Percentiles rank a stretch among this genome's conserved stretches.
These are phyloP conservation scores for Brachionus asplanchnoidis DNA, from an alignment of 1,140 invertebrate genomes.

Conservation along the genomic window DNA sequence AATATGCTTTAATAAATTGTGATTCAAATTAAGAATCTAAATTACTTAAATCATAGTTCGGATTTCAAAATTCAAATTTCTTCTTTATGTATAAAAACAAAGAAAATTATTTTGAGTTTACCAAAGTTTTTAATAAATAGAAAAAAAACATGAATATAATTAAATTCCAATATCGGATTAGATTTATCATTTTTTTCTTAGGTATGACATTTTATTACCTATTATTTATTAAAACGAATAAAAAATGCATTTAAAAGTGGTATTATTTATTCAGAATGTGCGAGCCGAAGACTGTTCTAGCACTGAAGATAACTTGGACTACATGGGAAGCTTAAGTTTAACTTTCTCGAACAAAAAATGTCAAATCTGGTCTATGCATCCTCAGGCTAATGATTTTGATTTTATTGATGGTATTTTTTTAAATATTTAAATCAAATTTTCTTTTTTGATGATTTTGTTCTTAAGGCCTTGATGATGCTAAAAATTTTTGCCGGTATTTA, in stretches of 20 bases:
- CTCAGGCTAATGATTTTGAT: neutral
- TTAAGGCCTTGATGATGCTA: neutral
- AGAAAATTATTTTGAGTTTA: neutral
- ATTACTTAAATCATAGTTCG: neutral
- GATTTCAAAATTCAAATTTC: neutral
- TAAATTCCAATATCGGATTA: neutral
- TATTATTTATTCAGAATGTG: neutral
- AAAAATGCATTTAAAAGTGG: too few species aligned
- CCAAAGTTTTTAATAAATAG: neutral
- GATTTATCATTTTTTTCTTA: neutral
- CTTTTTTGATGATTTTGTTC: neutral
- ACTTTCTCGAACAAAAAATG: neutral
- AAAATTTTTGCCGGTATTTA: constrained; percentile 3
- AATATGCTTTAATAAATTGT: neutral
- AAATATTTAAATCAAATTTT: neutral
- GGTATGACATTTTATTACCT: neutral
- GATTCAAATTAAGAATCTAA: neutral
- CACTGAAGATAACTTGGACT: neutral
- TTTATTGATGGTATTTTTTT: constrained; percentile 1
- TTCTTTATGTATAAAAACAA: neutral
- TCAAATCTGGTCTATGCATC: neutral
- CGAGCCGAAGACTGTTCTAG: neutral
- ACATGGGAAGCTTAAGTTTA: constrained; percentile 19
- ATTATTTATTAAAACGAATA: too few species aligned
- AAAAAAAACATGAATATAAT: neutral